Conservation (phyloP, 1,140 invertebrate species). For the Zaprionus vittiger region DNA sequence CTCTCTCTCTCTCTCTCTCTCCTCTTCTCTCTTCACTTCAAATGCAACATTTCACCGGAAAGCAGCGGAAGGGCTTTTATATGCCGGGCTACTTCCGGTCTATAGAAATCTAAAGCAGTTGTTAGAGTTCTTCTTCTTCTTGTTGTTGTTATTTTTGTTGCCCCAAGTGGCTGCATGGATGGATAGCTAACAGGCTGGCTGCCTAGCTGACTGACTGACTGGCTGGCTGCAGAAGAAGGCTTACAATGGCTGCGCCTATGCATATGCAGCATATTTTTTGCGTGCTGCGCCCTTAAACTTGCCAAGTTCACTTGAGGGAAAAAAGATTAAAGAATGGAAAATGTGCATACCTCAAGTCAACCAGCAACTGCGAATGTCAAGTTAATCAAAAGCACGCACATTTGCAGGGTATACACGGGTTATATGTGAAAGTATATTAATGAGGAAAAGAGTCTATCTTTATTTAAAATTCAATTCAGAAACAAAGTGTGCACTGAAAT, state of each 20-base stretch:
- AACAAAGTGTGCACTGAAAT: conserved; percentile 3
- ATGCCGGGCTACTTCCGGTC: conserved; percentile 73
- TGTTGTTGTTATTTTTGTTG: conserved; percentile 24
- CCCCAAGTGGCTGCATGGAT: conserved; percentile 55
- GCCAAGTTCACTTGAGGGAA: conserved; percentile 39
- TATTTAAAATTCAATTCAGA: not conserved
- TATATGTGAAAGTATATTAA: too few relatives aligned
- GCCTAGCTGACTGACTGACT: conserved; percentile 32
- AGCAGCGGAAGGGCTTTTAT: conserved; percentile 77
- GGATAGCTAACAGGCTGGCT: conserved; percentile 19
- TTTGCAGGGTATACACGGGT: not conserved
- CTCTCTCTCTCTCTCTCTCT: not conserved
- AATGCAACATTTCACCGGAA: conserved; percentile 80
- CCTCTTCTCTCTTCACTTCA: conserved; percentile 32
- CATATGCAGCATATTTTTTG: conserved; percentile 62
- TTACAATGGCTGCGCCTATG: conserved; percentile 66
- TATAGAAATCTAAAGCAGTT: conserved; percentile 66
- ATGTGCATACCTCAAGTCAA: not conserved
- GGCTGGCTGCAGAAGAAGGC: not conserved
- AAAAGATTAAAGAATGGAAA: not conserved
- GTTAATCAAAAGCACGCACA: conserved; percentile 2
- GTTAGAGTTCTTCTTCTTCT: conserved; percentile 29
- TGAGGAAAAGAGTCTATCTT: not conserved
- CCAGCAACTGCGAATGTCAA: not conserved
- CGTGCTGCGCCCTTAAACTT: conserved; percentile 65